A percentile compares a stretch with the other conserved stretches of the same genome.
phyloP scores from a whole-genome alignment of 2,797 vertebrate genomes.

The Rhyacichthys aspro region DNA sequence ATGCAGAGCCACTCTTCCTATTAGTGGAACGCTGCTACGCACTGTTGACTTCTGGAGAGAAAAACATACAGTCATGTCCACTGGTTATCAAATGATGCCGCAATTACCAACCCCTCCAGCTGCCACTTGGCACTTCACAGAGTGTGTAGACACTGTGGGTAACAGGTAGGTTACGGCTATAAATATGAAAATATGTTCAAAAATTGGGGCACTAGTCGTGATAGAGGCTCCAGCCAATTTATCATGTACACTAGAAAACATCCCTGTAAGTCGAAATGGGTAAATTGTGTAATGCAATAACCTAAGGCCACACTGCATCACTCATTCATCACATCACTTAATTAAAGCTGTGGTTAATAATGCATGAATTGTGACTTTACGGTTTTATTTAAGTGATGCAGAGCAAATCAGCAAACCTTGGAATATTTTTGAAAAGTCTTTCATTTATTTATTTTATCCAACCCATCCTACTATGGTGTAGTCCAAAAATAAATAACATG shows the following conservation, averaged over 20 bases:
- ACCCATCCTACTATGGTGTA: too few species aligned
- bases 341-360: neutral
- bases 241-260: too few species aligned
- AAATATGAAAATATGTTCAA: conserved; percentile 39
- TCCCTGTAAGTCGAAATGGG: too few species aligned
- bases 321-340: too few species aligned
- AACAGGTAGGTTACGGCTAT: conserved; percentile 20
- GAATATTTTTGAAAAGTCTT: neutral
- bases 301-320: neutral
- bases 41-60: conserved; percentile 77
- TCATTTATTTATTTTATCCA: neutral
- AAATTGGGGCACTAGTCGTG: conserved; percentile 49
- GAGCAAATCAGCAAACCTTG: neutral
- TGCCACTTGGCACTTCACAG: conserved; percentile 27
- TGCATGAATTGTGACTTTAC: neutral
- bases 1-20: conserved; percentile 77
- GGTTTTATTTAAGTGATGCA: neutral
- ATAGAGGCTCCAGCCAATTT: conserved; percentile 30
- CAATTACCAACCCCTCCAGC: conserved; percentile 57
- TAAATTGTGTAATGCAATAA: neutral
- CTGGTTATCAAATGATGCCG: conserved; percentile 62
- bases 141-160: conserved; percentile 3
- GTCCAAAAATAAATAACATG: too few species aligned
- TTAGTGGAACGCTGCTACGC: conserved; percentile 76
- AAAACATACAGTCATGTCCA: conserved; percentile 72